phyloP scores from a whole-genome alignment of 2,888 invertebrate genomes.

The Ectemnius continuus region DNA sequence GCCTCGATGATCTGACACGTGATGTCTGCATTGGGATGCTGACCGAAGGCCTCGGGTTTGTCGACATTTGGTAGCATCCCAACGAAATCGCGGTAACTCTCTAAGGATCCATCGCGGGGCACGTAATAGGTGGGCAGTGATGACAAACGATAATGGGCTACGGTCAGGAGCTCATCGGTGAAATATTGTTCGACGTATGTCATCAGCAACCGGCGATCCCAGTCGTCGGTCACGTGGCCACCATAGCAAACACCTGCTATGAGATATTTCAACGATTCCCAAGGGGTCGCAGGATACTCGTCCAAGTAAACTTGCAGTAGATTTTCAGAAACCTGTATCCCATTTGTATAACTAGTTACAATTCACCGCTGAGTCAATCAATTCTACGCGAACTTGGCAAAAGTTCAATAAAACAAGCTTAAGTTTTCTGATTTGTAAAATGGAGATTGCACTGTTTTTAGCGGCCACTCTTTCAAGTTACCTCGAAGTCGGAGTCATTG shows the following conservation, averaged over 20 bases:
- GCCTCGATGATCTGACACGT: constrained; percentile 91
- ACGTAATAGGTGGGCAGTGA: constrained; percentile 88
- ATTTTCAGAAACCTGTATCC: constrained; percentile 86
- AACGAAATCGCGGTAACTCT: constrained; percentile 90
- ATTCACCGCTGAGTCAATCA: no score
- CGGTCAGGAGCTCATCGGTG: constrained; percentile 84
- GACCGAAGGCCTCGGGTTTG: constrained; percentile 92
- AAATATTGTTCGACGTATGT: constrained; percentile 93
- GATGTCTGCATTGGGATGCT: constrained; percentile 94
- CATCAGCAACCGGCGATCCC: constrained; percentile 86
- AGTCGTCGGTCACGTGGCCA: constrained; percentile 89
- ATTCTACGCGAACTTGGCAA: no score
- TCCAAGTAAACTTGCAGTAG: constrained; percentile 90
- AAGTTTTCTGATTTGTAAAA: no score
- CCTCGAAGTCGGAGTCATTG: constrained; percentile 95
- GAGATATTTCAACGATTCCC: constrained; percentile 93
- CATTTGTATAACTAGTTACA: no score
- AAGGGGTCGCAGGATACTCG: constrained; percentile 90
- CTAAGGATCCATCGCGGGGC: constrained; percentile 89
- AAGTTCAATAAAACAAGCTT: no score
- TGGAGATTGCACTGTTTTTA: no score
- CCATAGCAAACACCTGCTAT: constrained; percentile 95
- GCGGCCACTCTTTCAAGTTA: constrained; percentile 67
- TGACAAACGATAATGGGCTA: constrained; percentile 86
- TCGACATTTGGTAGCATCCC: constrained; percentile 88